Conservation (phyloP, 2,797 vertebrate genomes). For the Sebastes trivittatus region DNA sequence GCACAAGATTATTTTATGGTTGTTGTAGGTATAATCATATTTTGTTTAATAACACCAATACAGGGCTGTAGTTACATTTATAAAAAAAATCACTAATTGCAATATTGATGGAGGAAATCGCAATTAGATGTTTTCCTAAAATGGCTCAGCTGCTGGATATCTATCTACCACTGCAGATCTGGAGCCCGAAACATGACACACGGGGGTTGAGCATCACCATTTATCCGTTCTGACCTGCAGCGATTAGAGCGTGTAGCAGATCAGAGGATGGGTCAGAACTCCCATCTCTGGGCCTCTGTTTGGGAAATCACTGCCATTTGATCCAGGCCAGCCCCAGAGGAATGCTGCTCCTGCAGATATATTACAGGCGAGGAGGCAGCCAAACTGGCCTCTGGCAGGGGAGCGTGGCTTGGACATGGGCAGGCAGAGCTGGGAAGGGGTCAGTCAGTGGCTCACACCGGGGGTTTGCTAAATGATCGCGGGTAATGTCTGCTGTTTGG, state of each 20-base stretch:
- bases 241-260: slow-evolving; percentile 73
- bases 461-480: slow-evolving; percentile 73
- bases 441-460: slow-evolving; percentile 65
- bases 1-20: background rate
- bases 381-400: slow-evolving; percentile 68
- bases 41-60: background rate
- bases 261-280: slow-evolving; percentile 81
- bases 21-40: background rate
- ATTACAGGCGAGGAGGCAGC: slow-evolving; percentile 67
- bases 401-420: slow-evolving; percentile 56
- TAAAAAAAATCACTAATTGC: background rate
- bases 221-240: slow-evolving; percentile 75
- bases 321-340: slow-evolving; percentile 81
- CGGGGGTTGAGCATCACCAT: slow-evolving; percentile 56
- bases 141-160: slow-evolving; percentile 5
- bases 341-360: slow-evolving; percentile 79
- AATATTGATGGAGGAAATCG: background rate
- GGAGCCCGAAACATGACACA: slow-evolving; percentile 32
- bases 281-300: slow-evolving; percentile 75
- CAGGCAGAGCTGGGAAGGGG: slow-evolving; percentile 61
- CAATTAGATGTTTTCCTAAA: slow-evolving; percentile 18
- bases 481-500: slow-evolving; percentile 71
- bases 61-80: background rate
- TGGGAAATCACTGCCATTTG: slow-evolving; percentile 82
- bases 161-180: slow-evolving; percentile 12